Evolutionary conservation across 2,888 invertebrate genomes (phyloP), one percentile per base, ranked within the genome.

Genomic region (Melanostoma mellinum): DNA sequence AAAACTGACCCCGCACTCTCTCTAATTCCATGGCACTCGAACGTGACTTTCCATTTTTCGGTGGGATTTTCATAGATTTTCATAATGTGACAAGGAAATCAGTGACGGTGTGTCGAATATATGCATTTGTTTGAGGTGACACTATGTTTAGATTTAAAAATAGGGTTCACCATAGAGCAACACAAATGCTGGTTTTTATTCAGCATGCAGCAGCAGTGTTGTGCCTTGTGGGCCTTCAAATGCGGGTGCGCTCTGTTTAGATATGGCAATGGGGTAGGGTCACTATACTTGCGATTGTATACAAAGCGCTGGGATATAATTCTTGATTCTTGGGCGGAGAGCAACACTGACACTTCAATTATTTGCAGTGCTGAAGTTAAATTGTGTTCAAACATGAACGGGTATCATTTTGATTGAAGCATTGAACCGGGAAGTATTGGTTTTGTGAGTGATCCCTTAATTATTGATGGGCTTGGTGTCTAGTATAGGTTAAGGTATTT

Each of bases 11-110:
- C 35, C 48, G 36, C 9, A 53, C 32, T 50, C 4, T 33, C 2
- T 38, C 32, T 42, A 56, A 30, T 40, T 5, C 30, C 3, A 6
- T 42, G n/a, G 6, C 8, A 58, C 32, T 58, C 63, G 82, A 58
- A 84, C 82, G 82, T 84, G 82, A 84, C 69, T 84, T 78, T 84
- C 55, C 38, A 74, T 65, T 71, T 84, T 74, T 84, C 40, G 74
- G 52, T 74, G 56, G 82, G 78, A 78, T 82, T 78, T 63, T 42
- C 68, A 73, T 84, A 73, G 74, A 84, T 84, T 78, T 69, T 68
- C 73, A 69, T 78, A 79, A 71, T 78, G 74, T 74, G 48, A 56
- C 78, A 46, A 74, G 82, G 82, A 82, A 82, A 82, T 82, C 78
- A 69, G 56, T 32, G 52, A 73, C 69, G 58, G 30, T 40, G 30